These are phyloP conservation scores for Ophiodon elongatus DNA, from an alignment of 2,113 vertebrate genomes.

Conservation along the genomic window DNA sequence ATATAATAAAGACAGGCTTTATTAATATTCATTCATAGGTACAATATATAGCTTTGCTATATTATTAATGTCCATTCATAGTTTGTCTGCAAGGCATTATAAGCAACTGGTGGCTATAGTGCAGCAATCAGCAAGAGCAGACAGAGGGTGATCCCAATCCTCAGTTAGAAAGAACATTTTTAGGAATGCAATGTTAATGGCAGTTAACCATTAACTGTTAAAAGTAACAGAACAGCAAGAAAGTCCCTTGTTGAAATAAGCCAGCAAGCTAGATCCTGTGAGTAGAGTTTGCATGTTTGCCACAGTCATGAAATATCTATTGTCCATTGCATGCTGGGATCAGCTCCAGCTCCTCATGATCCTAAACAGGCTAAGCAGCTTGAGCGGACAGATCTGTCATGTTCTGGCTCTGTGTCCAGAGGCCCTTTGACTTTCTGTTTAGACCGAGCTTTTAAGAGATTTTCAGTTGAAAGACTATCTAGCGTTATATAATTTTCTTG, in stretches of 20 bases:
- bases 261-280: background rate
- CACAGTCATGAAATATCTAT: background rate
- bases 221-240: too few species aligned
- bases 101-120: constrained; percentile 30
- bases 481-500: background rate
- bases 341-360: background rate
- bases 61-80: constrained; percentile 41
- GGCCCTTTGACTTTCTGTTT: background rate
- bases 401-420: background rate
- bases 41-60: constrained; percentile 45
- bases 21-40: constrained; percentile 72
- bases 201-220: too few species aligned
- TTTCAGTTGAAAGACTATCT: background rate
- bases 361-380: background rate
- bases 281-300: background rate
- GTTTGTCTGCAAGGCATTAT: constrained; percentile 45
- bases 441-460: background rate
- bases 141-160: constrained; percentile 16
- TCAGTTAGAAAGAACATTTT: background rate
- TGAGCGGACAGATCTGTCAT: background rate
- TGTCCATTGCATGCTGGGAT: background rate
- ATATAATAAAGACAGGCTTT: constrained; percentile 63
- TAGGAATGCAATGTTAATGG: background rate
- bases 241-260: background rate
- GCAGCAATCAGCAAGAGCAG: constrained; percentile 23